Evolutionary conservation across 2,888 invertebrate genomes (phyloP), one percentile per base, ranked within the genome.

Genomic region (Neocrepidodera transversa): DNA sequence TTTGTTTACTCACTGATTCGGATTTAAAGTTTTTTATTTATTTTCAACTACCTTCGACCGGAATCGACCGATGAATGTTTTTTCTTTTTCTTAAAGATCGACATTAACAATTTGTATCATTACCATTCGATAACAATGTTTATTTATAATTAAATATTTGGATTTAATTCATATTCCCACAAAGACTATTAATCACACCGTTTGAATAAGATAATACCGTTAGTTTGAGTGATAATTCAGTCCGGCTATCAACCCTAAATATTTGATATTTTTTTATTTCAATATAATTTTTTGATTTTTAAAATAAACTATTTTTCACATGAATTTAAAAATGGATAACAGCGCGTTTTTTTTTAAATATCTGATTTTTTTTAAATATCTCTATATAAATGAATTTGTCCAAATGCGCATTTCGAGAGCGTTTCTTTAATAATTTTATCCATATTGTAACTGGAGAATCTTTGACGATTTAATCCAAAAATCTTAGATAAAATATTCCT

Each of bases 101-200:
- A n/a, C 51, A 45, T 40, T 47, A 51, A 16, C 11, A 26, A 18
- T 45, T 26, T 23, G 7, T 49, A 40, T 40, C 40, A 17, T 40
- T 43, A 36, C 16, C 35, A 23, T 28, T 48, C 54, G 62, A 62
- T 62, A 62, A 60, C 51, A 56, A 23, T 65, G 55, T 59, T 64
- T 61, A 61, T 60, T 56, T 56, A 43, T 65, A 56, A 60, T 58
- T 65, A 59, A 57, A 59, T 59, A 55, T 62, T 62, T 62, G 62
- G 60, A 58, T 60, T 54, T 63, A 38, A 60, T 42, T 57, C 51
- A 45, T 17, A 40, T 60, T 50, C 51, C 54, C 55, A 60, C 57
- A 51, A 53, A 51, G 54, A 58, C 52, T 57, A 60, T 57, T 51
- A 57, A 57, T 53, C 32, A 42, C 35, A 35, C 23, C 50, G 58